Percentiles rank a stretch among this genome's conserved stretches.
These are phyloP conservation scores for Zosterops lateralis DNA, from an alignment of 2,113 vertebrate species.

Conservation along the genomic window DNA sequence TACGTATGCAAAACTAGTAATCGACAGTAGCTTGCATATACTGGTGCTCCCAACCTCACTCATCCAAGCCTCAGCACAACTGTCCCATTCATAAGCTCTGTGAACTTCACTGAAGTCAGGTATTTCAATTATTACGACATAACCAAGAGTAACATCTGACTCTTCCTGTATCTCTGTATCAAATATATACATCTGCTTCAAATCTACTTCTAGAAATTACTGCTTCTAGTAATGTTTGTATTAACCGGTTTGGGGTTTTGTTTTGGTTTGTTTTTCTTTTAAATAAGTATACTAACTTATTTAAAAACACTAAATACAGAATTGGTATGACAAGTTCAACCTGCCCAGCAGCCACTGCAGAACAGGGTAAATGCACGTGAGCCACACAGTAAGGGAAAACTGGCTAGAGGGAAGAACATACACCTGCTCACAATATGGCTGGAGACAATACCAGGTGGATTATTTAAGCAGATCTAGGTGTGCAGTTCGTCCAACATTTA, in stretches of 20 bases:
- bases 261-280: not conserved
- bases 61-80: not conserved
- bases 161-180: not conserved
- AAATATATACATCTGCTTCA: rapidly evolving
- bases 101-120: not conserved
- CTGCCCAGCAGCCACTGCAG: not conserved
- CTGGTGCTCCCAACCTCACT: not conserved
- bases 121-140: not conserved
- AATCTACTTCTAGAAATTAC: not conserved
- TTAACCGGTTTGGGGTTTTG: not conserved
- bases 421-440: not conserved
- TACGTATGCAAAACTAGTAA: not conserved
- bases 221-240: not conserved
- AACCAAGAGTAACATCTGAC: not conserved
- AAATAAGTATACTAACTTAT: not conserved
- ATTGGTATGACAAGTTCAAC: not conserved
- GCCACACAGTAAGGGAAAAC: not conserved
- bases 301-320: not conserved
- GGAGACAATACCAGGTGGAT: not conserved
- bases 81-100: rapidly evolving
- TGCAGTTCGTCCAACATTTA: constrained; percentile 3
- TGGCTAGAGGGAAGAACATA: not conserved
- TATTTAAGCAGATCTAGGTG: constrained; percentile 13
- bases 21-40: not conserved
- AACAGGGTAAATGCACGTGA: not conserved